A percentile compares a stretch with the other conserved stretches of the same genome.
Evolutionary conservation across 2,888 invertebrate species (phyloP).

Genomic region (Hoplodrina ambigua): DNA sequence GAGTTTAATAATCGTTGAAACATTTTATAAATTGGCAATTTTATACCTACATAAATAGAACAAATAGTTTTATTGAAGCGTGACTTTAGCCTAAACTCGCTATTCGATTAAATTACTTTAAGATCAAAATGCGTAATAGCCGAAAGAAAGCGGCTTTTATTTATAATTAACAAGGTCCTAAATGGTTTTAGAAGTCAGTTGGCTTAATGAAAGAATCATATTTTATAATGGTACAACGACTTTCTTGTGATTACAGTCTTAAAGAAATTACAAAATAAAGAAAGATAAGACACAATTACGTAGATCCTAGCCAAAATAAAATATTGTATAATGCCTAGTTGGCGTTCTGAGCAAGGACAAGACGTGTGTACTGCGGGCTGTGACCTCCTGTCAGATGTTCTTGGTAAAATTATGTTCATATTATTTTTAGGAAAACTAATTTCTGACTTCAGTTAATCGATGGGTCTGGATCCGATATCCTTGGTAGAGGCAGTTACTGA

Average conservation of each 20-base stretch:
- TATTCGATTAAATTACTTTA: slow-evolving; percentile 5
- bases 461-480: neutral
- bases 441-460: slow-evolving; percentile 1
- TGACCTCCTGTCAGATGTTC: slow-evolving; percentile 24
- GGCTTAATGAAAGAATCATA: slow-evolving; percentile 1
- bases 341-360: slow-evolving; percentile 9
- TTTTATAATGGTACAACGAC: slow-evolving; percentile 19
- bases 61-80: slow-evolving; percentile 7
- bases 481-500: no score
- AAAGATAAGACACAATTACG: slow-evolving; percentile 17
- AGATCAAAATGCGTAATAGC: neutral
- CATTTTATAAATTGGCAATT: neutral
- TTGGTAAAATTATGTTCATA: neutral
- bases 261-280: slow-evolving; percentile 22
- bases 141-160: neutral
- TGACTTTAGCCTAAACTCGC: neutral
- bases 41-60: neutral
- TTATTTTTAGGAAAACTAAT: neutral
- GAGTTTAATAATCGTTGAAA: neutral
- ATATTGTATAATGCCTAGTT: slow-evolving; percentile 5
- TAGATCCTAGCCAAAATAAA: slow-evolving; percentile 11
- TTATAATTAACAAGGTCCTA: slow-evolving; percentile 5
- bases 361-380: slow-evolving; percentile 3
- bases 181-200: slow-evolving; percentile 17
- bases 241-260: slow-evolving; percentile 17